Base-by-base conservation (phyloP, 2,888 invertebrate species). In the Limenitis camilla region DNA sequence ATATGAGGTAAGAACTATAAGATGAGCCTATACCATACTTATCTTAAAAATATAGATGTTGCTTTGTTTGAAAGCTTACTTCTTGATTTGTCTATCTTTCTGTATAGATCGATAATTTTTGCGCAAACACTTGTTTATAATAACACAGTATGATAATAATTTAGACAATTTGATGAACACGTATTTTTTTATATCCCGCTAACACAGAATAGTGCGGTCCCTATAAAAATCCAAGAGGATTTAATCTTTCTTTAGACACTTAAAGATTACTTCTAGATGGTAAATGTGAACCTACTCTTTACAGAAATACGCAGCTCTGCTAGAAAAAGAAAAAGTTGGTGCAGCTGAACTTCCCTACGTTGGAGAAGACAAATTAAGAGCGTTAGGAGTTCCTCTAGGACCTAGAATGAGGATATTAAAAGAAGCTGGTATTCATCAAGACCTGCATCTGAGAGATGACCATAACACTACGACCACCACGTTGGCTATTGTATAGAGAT, bases 331-430 rank as follows among this genome's bases (percentile, higher is more conserved):
- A 80, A 92, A 93, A 68, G 93, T 95, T 0, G 96, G 96, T 6
- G 94, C 97, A 84, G 93, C 96, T 32, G 97, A 97, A 76, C 84
- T 97, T 54, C 96, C 96, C 0, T 96, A 96, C 84, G 89, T 97
- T 61, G 95, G 94, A 0, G 97, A 97, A 73, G 96, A 96, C 64
- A 90, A 94, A 52, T 88, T 97, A 5, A 92, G 95, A 63, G 95
- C 95, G 54, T 91, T 97, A 71, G 96, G 96, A 0, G 93, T 97
- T n/a, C 96, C 97, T 0, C 86, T 97, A 66, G 97, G 96, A 7
- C 96, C 97, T 2, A 81, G 96, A 59, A 89, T 96, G 69, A 89
- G 96, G 68, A 96, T 97, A 66, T 88, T 96, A 56, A 95, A 96
- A 78, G 96, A 97, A 74, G 94, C 95, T 67, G 84, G 92, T 84